phyloP scores from a whole-genome alignment of 2,888 invertebrate species.

The Seira sanloemensis region DNA sequence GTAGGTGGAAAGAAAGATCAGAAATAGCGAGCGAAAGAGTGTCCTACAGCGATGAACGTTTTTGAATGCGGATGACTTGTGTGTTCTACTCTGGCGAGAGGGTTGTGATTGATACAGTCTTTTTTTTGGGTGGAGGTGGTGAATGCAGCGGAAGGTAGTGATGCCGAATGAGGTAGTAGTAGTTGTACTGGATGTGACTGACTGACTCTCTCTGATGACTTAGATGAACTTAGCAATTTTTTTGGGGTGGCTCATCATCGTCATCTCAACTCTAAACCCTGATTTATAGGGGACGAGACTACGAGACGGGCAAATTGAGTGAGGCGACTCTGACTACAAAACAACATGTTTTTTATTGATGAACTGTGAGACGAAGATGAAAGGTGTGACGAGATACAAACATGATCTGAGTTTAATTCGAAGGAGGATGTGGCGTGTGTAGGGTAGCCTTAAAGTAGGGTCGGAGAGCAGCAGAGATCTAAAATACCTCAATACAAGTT shows the following conservation, averaged over 20 bases:
- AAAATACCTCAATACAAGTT: background rate
- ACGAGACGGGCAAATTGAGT: background rate
- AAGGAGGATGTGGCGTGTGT: background rate
- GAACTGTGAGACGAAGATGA: background rate
- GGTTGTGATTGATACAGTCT: no score
- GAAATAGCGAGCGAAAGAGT: conserved; percentile 51
- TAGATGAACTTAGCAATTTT: background rate
- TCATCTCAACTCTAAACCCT: background rate
- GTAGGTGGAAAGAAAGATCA: conserved; percentile 52
- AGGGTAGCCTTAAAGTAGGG: background rate
- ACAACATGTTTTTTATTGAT: background rate
- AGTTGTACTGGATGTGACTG: conserved; percentile 16
- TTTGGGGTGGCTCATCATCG: background rate
- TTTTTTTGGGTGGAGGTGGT: conserved; percentile 57
- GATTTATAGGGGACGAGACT: conserved; percentile 19
- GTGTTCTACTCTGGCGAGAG: conserved; percentile 32
- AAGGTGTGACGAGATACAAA: background rate
- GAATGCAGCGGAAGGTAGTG: conserved; percentile 51
- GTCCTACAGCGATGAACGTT: conserved; percentile 54
- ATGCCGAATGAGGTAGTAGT: conserved; percentile 44
- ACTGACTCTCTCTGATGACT: background rate
- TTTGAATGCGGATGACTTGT: conserved; percentile 4
- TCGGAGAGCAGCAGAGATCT: background rate
- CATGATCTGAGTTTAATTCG: background rate
- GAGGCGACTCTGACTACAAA: background rate